A percentile compares a stretch with the other conserved stretches of the same genome.
Conservation (phyloP, 2,888 invertebrate species). For the Cephus nigrinus region DNA sequence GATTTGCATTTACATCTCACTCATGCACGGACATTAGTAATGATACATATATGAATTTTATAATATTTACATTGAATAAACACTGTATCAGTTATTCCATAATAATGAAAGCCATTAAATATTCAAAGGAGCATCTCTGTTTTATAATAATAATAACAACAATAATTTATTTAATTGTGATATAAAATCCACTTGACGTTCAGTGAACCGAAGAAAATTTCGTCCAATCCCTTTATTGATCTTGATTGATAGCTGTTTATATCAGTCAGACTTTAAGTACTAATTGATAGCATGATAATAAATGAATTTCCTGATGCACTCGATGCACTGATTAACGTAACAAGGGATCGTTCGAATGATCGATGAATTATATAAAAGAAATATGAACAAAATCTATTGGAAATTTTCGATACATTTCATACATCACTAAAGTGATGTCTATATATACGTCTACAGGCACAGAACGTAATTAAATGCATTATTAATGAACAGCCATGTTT, state of each 20-base stretch:
- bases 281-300: neutral
- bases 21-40: neutral
- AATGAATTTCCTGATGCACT: neutral
- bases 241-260: neutral
- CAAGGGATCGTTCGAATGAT: neutral
- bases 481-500: constrained; percentile 18
- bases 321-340: neutral
- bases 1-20: neutral
- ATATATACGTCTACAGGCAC: neutral
- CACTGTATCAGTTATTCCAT: neutral
- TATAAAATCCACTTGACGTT: neutral
- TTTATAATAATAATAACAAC: too few relatives aligned
- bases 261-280: neutral
- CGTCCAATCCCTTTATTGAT: neutral
- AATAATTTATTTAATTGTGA: neutral
- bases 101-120: neutral
- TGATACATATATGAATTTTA: neutral
- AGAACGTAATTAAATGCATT: constrained; percentile 19
- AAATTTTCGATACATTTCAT: neutral
- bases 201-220: neutral
- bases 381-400: neutral
- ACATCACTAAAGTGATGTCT: neutral
- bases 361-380: neutral
- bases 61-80: neutral
- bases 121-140: too few relatives aligned